These are phyloP conservation scores for Cacoxenus indagator DNA, from an alignment of 2,888 invertebrate species.

Conservation along the genomic window DNA sequence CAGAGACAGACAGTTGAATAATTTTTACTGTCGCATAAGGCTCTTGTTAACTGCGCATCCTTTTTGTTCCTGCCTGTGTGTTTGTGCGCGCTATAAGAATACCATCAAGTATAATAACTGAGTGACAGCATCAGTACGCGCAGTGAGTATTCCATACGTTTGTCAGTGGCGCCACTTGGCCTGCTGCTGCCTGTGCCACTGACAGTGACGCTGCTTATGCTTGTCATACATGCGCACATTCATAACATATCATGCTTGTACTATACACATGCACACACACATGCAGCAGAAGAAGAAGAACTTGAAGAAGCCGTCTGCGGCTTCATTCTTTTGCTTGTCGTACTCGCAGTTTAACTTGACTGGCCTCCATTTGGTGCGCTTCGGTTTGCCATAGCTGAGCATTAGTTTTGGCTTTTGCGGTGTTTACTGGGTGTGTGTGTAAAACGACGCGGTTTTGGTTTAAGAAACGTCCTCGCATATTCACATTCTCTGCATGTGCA, in stretches of 20 bases:
- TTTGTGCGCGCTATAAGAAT: constrained; percentile 49
- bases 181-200: constrained; percentile 39
- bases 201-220: constrained; percentile 58
- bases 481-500: not conserved
- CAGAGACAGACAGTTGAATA: constrained; percentile 36
- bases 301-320: constrained; percentile 16
- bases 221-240: constrained; percentile 44
- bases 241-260: constrained; percentile 26
- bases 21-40: not conserved
- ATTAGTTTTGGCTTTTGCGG: constrained; percentile 10
- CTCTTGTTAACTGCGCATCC: not conserved
- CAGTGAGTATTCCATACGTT: constrained; percentile 19
- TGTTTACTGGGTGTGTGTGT: constrained; percentile 18
- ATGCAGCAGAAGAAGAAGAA: not conserved
- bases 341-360: not conserved
- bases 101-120: constrained; percentile 56
- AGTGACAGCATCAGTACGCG: constrained; percentile 27
- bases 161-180: not conserved
- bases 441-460: constrained; percentile 10
- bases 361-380: not conserved
- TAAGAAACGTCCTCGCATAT: too few relatives aligned
- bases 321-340: not conserved
- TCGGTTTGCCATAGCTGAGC: not conserved
- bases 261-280: constrained; percentile 22
- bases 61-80: constrained; percentile 16